Conservation (phyloP, 2,113 vertebrate genomes). For the Lonchura striata region DNA sequence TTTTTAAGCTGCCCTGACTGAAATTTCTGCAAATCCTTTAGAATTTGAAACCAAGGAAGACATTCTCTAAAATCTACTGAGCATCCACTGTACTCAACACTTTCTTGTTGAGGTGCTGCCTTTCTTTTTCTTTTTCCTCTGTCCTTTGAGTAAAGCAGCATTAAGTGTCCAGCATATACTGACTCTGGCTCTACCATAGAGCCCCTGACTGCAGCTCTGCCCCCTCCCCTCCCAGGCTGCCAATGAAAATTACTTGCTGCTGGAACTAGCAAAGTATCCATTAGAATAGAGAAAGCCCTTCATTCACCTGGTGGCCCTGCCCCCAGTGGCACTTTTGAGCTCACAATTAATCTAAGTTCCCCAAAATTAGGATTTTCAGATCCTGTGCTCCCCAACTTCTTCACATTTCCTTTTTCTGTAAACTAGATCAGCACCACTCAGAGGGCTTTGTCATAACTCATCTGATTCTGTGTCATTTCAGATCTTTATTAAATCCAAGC, state of each 20-base stretch:
- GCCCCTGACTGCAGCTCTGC: background rate
- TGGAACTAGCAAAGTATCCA: background rate
- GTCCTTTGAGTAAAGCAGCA: background rate
- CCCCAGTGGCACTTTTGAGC: background rate
- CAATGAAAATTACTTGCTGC: background rate
- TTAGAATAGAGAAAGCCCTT: background rate
- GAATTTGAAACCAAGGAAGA: background rate
- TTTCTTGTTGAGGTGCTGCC: background rate
- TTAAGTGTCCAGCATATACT: background rate
- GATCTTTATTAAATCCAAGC: background rate
- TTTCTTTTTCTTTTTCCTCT: background rate
- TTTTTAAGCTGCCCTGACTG: background rate
- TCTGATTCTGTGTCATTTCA: background rate
- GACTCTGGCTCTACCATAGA: background rate
- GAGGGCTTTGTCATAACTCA: background rate
- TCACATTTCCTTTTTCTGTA: background rate
- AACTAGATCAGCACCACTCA: background rate
- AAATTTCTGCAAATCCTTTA: background rate
- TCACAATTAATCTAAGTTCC: background rate
- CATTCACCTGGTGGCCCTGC: background rate
- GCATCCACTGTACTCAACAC: background rate
- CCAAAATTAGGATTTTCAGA: background rate
- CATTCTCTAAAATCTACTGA: background rate
- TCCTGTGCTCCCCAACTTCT: fast-evolving
- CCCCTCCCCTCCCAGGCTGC: background rate